phyloP scores from a whole-genome alignment of 2,888 invertebrate genomes.

The Archips crataeganus region DNA sequence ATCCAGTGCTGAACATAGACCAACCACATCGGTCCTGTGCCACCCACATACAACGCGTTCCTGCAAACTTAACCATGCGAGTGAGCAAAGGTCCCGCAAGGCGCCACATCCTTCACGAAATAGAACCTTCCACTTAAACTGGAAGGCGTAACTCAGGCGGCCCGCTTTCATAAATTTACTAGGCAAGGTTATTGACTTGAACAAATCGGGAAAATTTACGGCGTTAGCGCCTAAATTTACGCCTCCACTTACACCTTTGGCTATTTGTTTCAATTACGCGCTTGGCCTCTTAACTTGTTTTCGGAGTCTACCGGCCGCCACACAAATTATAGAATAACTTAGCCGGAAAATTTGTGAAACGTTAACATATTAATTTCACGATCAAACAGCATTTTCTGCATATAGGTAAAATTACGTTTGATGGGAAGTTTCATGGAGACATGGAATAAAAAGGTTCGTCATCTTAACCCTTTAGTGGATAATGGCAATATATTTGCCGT shows the following conservation, averaged over 20 bases:
- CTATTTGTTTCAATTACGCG: conserved; percentile 7
- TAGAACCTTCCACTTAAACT: conserved; percentile 13
- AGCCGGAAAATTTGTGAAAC: not conserved
- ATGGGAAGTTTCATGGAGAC: no score
- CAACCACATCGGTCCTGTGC: no score
- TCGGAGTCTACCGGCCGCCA: not conserved
- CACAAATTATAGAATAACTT: not conserved
- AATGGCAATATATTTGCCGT: no score
- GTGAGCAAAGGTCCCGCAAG: conserved; percentile 9
- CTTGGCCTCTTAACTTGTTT: not conserved
- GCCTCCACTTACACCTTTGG: conserved; percentile 9
- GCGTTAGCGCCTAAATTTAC: not conserved
- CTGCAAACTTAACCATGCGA: not conserved
- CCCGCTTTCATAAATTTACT: conserved; percentile 17
- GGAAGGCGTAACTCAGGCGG: conserved; percentile 16
- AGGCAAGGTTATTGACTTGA: conserved; percentile 3
- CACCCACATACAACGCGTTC: no score
- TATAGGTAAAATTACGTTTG: no score
- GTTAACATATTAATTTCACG: not conserved
- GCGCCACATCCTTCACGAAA: conserved; percentile 30
- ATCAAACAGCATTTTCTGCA: not conserved
- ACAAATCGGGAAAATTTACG: conserved; percentile 16
- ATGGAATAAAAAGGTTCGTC: no score
- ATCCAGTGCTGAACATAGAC: no score
- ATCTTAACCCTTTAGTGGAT: no score